These are phyloP conservation scores for Exephanes ischioxanthus DNA, from an alignment of 2,888 invertebrate genomes.

Conservation along the genomic window DNA sequence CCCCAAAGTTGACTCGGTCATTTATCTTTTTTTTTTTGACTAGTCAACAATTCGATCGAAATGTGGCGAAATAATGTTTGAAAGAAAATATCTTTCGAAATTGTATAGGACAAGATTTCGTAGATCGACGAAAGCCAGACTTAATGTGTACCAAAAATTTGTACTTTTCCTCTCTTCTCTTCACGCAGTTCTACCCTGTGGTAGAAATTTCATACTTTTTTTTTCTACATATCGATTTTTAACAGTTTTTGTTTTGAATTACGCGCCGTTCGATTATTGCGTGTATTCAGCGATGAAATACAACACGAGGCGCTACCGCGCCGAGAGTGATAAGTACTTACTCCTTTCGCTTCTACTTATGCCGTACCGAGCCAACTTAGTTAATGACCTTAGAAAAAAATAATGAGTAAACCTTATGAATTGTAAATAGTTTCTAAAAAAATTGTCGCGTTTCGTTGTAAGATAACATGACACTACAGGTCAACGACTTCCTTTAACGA, in stretches of 20 bases:
- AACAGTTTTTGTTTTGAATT: not conserved
- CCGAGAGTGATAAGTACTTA: conserved; percentile 20
- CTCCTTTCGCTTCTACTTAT: not conserved
- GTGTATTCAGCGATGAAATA: conserved; percentile 7
- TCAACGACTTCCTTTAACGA: conserved; percentile 39
- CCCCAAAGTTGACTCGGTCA: conserved; percentile 34
- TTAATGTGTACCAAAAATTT: not conserved
- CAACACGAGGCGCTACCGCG: not conserved
- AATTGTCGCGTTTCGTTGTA: conserved; percentile 39
- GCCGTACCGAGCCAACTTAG: conserved; percentile 19
- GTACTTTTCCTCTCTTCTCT: not conserved
- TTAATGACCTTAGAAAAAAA: conserved; percentile 14
- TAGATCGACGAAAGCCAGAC: not conserved
- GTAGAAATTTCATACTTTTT: not conserved
- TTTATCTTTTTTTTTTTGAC: conserved; percentile 34
- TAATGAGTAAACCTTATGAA: conserved; percentile 38
- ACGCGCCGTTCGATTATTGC: not conserved
- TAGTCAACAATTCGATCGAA: conserved; percentile 15
- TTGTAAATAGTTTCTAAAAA: conserved; percentile 65
- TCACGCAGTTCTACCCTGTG: not conserved
- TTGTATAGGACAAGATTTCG: not conserved
- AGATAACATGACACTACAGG: not conserved
- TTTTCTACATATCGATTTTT: not conserved
- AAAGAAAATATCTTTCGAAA: not conserved
- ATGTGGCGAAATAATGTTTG: not conserved